phyloP scores from a whole-genome alignment of 2,797 vertebrate genomes.

The Alosa sapidissima region DNA sequence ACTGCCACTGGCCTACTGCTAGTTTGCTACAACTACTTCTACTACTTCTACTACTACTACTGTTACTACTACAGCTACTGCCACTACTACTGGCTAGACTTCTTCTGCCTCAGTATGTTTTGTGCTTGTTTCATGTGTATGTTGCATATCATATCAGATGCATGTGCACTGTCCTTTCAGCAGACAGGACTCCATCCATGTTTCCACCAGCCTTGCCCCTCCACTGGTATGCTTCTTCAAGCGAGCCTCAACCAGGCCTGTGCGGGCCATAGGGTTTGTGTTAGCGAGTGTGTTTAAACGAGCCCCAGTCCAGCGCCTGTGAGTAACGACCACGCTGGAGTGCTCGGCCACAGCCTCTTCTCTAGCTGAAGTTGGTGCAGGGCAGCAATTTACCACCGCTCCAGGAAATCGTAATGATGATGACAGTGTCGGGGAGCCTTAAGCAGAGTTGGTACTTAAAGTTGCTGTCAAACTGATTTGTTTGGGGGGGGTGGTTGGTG shows the following conservation, averaged over 20 bases:
- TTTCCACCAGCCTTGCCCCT: conserved; percentile 31
- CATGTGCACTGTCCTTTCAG: not conserved
- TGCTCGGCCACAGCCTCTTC: conserved; percentile 36
- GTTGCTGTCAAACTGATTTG: conserved; percentile 71
- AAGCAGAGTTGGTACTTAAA: conserved; percentile 60
- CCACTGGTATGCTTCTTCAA: too few relatives aligned
- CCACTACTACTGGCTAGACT: too few relatives aligned
- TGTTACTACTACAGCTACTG: too few relatives aligned
- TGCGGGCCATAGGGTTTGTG: too few relatives aligned
- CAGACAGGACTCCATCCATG: conserved; percentile 21
- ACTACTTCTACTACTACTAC: too few relatives aligned
- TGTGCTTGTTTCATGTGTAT: not conserved
- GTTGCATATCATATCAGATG: not conserved
- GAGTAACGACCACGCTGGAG: conserved; percentile 51
- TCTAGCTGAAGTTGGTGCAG: conserved; percentile 46
- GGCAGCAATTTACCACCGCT: conserved; percentile 50
- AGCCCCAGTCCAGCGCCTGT: conserved; percentile 40
- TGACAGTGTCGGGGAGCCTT: conserved; percentile 36
- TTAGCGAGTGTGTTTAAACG: not conserved
- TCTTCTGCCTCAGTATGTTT: not conserved
- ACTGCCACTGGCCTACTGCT: too few relatives aligned
- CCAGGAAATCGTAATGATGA: conserved; percentile 48
- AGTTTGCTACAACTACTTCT: too few relatives aligned
- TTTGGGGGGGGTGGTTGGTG: conserved; percentile 8
- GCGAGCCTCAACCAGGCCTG: too few relatives aligned